Percentiles rank a stretch among this genome's conserved stretches.
Evolutionary conservation across 2,888 invertebrate species (phyloP).

Genomic region (Hololepta plana): DNA sequence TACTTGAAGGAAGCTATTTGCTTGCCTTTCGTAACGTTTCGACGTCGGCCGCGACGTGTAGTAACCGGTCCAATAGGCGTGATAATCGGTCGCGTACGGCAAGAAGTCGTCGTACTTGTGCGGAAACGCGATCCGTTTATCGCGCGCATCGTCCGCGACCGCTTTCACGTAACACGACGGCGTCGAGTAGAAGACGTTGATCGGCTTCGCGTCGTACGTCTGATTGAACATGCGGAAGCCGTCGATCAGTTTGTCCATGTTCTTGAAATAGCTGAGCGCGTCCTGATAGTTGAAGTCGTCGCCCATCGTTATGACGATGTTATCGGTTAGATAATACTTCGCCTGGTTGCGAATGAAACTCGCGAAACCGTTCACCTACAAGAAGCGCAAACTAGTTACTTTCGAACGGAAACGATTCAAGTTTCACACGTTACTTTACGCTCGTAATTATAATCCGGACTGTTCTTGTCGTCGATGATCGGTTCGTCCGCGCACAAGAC

Average conservation of each 20-base stretch:
- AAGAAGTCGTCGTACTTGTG: constrained; percentile 76
- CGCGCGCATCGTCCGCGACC: constrained; percentile 37
- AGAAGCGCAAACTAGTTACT: not conserved
- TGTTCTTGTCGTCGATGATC: constrained; percentile 33
- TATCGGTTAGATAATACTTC: constrained; percentile 40
- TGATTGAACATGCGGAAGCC: constrained; percentile 24
- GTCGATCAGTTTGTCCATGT: constrained; percentile 73
- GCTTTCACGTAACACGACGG: constrained; percentile 70
- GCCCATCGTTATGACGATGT: constrained; percentile 80
- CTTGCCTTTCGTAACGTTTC: constrained; percentile 55
- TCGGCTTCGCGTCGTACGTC: constrained; percentile 32
- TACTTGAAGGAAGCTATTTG: constrained; percentile 60
- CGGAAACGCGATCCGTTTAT: constrained; percentile 38
- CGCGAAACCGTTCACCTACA: constrained; percentile 31
- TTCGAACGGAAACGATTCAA: constrained; percentile 2
- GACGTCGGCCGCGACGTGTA: constrained; percentile 66
- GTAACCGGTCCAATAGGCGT: constrained; percentile 87
- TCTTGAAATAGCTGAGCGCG: constrained; percentile 61
- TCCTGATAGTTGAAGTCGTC: constrained; percentile 79
- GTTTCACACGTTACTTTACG: constrained; percentile 9
- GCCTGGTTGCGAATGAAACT: constrained; percentile 38
- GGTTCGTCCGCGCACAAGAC: constrained; percentile 34
- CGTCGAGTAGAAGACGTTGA: constrained; percentile 70
- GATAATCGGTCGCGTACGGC: constrained; percentile 67
- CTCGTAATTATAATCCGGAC: constrained; percentile 37